Evolutionary conservation across 1,140 invertebrate genomes (phyloP), one percentile per base, ranked within the genome.

Genomic region (Carposina sasakii): DNA sequence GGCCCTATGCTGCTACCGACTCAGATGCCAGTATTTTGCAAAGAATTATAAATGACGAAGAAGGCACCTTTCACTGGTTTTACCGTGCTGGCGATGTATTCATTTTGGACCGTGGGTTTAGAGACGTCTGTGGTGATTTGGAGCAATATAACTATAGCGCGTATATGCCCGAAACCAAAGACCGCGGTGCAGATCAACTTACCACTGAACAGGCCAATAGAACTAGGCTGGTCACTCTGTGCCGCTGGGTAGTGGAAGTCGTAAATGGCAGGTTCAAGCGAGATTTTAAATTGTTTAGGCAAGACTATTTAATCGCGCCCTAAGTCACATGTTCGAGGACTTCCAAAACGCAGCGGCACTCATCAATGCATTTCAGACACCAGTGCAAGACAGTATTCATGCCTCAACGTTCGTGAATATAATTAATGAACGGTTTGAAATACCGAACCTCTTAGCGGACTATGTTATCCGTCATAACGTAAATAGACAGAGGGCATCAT

Each of bases 401-500:
- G 34, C 34, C 4, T 3, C 5, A 3, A 5, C 34, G 17, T 19
- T 37, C 5, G 19, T 37, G 5, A 20, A 17, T 37, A 37, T 37
- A 3, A 19, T 37, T 5, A 37, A 37, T 19, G 34, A 37, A 20
- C 15, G 34, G 3, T 5, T 37, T 19, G 5, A 50, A 20, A 34
- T 31, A 10, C 41, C 33, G 19, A 55, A 55, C 36, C 15, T 41
- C 41, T 42, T 50, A 26, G 42, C 41, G 9, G 21, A 48, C 1
- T 26, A 46, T 55, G 42, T 50, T 10, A 39, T 46, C 21, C 22
- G 34, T 3, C 19, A 55, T 49, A 33, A 52, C n/a, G 8, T 56
- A 20, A 56, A 56, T 24, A 51, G 48, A 33, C 43, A 26, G 10
- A 15, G 48, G 30, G 48, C 39, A 33, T 20, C 21, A 46, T 44